Conservation (phyloP, 2,113 vertebrate species). For the Sapajus apella region DNA sequence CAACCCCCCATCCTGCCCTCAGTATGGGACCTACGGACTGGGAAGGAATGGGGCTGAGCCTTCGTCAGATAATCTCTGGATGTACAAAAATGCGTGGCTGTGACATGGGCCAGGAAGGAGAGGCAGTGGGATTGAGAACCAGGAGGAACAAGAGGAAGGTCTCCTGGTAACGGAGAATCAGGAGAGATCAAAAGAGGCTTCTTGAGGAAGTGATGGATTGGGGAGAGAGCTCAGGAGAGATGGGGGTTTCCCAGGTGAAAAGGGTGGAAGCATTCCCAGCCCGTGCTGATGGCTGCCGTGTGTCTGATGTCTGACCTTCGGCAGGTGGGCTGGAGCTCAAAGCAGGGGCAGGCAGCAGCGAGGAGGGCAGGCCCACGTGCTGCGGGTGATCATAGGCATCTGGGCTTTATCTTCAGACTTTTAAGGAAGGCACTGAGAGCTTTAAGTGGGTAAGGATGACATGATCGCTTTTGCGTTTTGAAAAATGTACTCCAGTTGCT, state of each 20-base stretch:
- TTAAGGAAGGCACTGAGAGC: not conserved
- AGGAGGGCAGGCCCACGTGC: not conserved
- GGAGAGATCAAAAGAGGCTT: not conserved
- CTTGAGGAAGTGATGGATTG: rapidly evolving
- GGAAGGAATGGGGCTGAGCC: rapidly evolving
- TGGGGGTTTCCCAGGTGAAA: too few relatives aligned
- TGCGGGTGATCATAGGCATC: not conserved
- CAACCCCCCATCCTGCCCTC: rapidly evolving
- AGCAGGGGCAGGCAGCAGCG: too few relatives aligned
- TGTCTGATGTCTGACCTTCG: not conserved
- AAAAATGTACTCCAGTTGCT: not conserved
- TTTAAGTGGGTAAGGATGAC: not conserved
- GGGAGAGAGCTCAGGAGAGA: not conserved
- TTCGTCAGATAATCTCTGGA: not conserved
- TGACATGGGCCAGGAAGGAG: not conserved
- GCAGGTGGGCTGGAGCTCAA: not conserved
- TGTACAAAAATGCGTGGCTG: too few relatives aligned
- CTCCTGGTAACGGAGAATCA: rapidly evolving
- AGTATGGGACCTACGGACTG: rapidly evolving
- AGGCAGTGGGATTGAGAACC: not conserved
- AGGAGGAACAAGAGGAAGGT: not conserved
- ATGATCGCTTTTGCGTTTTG: not conserved
- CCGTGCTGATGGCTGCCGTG: not conserved
- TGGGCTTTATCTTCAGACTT: not conserved
- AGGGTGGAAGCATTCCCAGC: not conserved